These are phyloP conservation scores for Metellina segmentata DNA, from an alignment of 2,888 invertebrate species.

Conservation along the genomic window DNA sequence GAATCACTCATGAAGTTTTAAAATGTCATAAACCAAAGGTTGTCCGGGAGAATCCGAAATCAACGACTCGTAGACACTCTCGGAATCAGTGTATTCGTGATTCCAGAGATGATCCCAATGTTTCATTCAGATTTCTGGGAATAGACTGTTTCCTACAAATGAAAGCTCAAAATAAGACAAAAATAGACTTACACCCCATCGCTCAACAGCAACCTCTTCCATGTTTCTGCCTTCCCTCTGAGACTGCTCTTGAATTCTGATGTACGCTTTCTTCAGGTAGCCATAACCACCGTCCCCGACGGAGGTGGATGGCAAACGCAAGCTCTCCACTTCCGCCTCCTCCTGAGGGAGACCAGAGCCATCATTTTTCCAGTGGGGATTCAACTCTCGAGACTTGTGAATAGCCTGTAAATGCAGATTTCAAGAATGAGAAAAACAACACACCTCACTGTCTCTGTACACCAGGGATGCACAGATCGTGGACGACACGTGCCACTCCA, in stretches of 20 bases:
- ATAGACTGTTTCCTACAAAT: no score
- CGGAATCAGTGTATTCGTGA: no score
- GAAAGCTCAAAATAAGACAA: not conserved
- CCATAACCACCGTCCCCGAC: conserved; percentile 83
- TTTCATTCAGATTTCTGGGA: no score
- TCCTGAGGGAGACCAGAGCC: conserved; percentile 89
- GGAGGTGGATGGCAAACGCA: conserved; percentile 78
- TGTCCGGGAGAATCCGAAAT: no score
- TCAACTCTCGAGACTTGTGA: conserved; percentile 89
- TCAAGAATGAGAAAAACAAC: not conserved
- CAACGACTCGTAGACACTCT: no score
- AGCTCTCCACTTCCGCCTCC: conserved; percentile 17
- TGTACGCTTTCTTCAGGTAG: conserved; percentile 84
- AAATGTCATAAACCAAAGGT: no score
- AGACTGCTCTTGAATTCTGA: conserved; percentile 84
- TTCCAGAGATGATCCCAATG: no score
- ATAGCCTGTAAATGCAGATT: conserved; percentile 83
- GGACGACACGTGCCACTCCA: not conserved
- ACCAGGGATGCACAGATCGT: not conserved
- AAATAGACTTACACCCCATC: conserved; percentile 83
- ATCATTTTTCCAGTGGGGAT: conserved; percentile 95
- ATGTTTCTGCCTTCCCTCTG: conserved; percentile 82
- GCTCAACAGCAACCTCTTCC: conserved; percentile 84
- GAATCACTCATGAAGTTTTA: no score
- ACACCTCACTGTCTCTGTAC: not conserved